Conservation (phyloP, 2,888 invertebrate genomes). For the Harpalus rubripes region DNA sequence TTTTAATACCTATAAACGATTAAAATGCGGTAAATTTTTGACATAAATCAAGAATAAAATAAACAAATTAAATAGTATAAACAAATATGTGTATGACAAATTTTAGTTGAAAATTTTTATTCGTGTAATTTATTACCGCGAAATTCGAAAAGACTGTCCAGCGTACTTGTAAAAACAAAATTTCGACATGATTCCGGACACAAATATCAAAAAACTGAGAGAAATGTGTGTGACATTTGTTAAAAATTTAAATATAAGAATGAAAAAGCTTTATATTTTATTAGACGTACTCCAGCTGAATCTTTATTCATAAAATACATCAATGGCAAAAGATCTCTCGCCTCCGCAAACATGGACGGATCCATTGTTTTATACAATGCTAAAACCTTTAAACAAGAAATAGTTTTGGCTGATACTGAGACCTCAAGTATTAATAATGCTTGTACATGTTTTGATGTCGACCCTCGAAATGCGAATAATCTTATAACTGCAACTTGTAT, state of each 20-base stretch:
- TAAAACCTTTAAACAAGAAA: slow-evolving; percentile 77
- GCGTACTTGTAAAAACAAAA: neutral
- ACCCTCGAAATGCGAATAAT: slow-evolving; percentile 72
- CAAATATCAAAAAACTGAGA: slow-evolving; percentile 19
- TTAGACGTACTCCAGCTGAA: slow-evolving; percentile 79
- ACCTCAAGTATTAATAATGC: slow-evolving; percentile 79
- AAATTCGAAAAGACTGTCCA: slow-evolving; percentile 42
- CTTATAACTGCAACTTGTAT: slow-evolving; percentile 77
- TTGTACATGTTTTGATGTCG: slow-evolving; percentile 82
- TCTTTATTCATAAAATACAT: slow-evolving; percentile 82
- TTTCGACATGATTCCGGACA: slow-evolving; percentile 8
- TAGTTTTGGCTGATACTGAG: slow-evolving; percentile 80
- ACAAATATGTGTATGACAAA: slow-evolving; percentile 52
- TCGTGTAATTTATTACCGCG: slow-evolving; percentile 26
- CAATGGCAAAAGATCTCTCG: slow-evolving; percentile 81
- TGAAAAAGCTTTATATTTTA: slow-evolving; percentile 68
- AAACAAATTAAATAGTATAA: slow-evolving; percentile 45
- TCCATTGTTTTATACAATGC: slow-evolving; percentile 80
- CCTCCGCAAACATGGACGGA: slow-evolving; percentile 82
- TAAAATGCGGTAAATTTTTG: slow-evolving; percentile 37
- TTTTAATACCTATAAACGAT: slow-evolving; percentile 9
- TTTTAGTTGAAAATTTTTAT: slow-evolving; percentile 37
- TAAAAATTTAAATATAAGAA: slow-evolving; percentile 5
- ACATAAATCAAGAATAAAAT: slow-evolving; percentile 48
- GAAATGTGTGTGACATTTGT: slow-evolving; percentile 4